A percentile compares a stretch with the other conserved stretches of the same genome.
Conservation (phyloP, 2,888 invertebrate species). For the Amiota communis region DNA sequence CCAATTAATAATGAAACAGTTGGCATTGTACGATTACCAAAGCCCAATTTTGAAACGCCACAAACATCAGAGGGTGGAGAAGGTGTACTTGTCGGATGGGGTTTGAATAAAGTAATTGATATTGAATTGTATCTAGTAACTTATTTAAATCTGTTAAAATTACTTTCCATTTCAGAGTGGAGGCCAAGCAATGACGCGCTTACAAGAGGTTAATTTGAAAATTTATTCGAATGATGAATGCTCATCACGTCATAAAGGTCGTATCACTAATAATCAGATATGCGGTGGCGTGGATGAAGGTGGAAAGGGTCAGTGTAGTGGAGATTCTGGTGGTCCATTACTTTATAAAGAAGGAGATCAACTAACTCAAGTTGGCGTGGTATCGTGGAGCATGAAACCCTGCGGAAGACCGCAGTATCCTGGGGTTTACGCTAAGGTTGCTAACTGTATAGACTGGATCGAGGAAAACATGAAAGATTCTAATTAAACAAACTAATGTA, state of each 20-base stretch:
- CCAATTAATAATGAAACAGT: slow-evolving; percentile 54
- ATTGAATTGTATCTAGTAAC: not conserved
- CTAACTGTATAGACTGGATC: slow-evolving; percentile 69
- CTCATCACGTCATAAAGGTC: slow-evolving; percentile 53
- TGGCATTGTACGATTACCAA: slow-evolving; percentile 49
- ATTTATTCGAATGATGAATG: slow-evolving; percentile 68
- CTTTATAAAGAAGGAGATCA: slow-evolving; percentile 52
- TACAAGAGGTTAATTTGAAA: slow-evolving; percentile 71
- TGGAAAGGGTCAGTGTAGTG: slow-evolving; percentile 69
- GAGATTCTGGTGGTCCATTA: slow-evolving; percentile 71
- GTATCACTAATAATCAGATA: slow-evolving; percentile 66
- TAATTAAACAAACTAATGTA: too few relatives aligned
- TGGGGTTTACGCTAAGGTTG: slow-evolving; percentile 73
- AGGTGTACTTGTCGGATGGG: slow-evolving; percentile 68
- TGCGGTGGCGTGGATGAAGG: slow-evolving; percentile 70
- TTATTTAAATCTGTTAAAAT: not conserved
- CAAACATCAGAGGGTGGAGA: slow-evolving; percentile 52
- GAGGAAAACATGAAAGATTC: slow-evolving; percentile 38
- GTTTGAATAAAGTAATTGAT: slow-evolving; percentile 59
- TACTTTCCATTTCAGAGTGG: slow-evolving; percentile 60
- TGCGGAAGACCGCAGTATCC: slow-evolving; percentile 71
- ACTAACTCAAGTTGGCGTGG: slow-evolving; percentile 70
- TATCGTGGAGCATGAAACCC: slow-evolving; percentile 74
- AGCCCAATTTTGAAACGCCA: slow-evolving; percentile 52
- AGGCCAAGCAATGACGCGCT: slow-evolving; percentile 57